Evolutionary conservation across 1,140 invertebrate genomes (phyloP), one percentile per base, ranked within the genome.

Genomic region (Drosophila takahashii): DNA sequence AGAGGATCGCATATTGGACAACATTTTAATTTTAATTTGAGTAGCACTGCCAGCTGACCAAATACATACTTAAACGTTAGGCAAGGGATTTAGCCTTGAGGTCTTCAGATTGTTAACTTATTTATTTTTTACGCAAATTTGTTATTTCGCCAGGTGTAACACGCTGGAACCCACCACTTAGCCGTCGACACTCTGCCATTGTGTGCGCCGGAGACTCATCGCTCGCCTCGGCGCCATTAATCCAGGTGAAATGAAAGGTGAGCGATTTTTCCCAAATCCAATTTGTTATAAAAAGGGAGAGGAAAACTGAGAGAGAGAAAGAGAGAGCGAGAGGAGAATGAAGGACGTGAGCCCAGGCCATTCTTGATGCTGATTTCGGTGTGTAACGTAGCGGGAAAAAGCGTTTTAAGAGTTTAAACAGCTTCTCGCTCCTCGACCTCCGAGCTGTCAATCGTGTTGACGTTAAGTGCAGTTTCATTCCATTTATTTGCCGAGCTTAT

Each of bases 251-350:
- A 86, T 87, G 83, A 86, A 86, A 86, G 83, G 83, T 86, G 83
- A 86, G 84, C 83, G 76, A 87, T 86, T 86, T 86, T 87, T 86
- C 84, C 79, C 70, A 86, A 86, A 86, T 89, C 83, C 83, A 86
- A 86, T 86, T 86, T 87, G 83, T 79, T 86, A 80, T 76, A 70
- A 77, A 64, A 61, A 74, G 47, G 27, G 39, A 59, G 45, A 47
- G 42, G 37, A 48, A 42, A 37, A 47, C 64, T 39, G 64, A 29
- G 37, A 22, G 29, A 65, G 59, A 45, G 62, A 48, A 41, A 74
- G 47, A 27, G 39, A 54, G 50, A 51, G 42, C 48, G 36, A 26
- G 34, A 26, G 34, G 66, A 15, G 41, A 59, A 53, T 15, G 39
- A 36, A 59, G 39, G 29, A 47, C 39, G 36, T 34, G 15, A 41